These are phyloP conservation scores for Cantharis rustica DNA, from an alignment of 2,888 invertebrate species.

Conservation along the genomic window DNA sequence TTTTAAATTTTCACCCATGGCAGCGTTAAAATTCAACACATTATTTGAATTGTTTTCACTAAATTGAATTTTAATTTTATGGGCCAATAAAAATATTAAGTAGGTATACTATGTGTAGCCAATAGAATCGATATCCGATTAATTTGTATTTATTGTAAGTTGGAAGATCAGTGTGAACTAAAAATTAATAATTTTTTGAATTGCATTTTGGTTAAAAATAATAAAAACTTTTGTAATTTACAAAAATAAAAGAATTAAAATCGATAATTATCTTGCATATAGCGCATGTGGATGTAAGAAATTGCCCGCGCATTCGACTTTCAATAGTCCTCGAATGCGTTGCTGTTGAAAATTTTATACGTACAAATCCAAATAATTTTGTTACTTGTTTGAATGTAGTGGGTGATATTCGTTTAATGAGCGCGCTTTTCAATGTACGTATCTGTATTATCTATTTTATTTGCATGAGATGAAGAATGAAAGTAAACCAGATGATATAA, in stretches of 20 bases:
- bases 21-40: too few relatives aligned
- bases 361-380: conserved; percentile 4
- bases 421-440: conserved; percentile 8
- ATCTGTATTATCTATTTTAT: background rate
- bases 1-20: too few relatives aligned
- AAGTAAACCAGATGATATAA: background rate
- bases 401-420: background rate
- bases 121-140: background rate
- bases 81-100: background rate
- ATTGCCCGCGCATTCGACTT: conserved; percentile 32
- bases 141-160: background rate
- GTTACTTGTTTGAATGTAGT: conserved; percentile 12
- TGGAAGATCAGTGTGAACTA: background rate
- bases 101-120: background rate
- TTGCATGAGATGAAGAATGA: background rate
- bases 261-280: conserved; percentile 24
- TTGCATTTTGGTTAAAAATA: background rate
- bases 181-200: background rate
- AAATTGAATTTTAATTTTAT: background rate
- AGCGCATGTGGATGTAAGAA: conserved; percentile 24
- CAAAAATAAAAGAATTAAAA: conserved; percentile 1
- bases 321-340: conserved; percentile 30
- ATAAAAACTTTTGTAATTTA: background rate
- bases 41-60: too few relatives aligned
- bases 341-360: conserved; percentile 1